Conservation (phyloP, 2,888 invertebrate species). For the Drosophila aldrichi region DNA sequence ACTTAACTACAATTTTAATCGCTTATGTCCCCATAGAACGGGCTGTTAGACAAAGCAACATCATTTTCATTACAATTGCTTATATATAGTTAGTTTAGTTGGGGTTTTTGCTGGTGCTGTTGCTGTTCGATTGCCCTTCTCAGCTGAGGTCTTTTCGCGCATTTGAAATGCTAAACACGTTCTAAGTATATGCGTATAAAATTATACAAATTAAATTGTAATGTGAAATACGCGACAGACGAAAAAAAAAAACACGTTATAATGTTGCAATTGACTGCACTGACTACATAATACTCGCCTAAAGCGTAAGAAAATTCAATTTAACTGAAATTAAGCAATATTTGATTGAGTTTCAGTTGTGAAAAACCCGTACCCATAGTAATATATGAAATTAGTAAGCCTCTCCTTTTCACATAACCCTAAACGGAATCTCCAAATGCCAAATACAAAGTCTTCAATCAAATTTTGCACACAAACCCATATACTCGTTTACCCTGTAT, state of each 20-base stretch:
- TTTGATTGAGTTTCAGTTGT: neutral
- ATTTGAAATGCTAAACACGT: constrained; percentile 67
- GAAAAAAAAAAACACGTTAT: constrained; percentile 6
- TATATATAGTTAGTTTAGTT: constrained; percentile 17
- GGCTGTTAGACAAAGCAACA: constrained; percentile 14
- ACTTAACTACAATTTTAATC: constrained; percentile 52
- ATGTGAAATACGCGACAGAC: constrained; percentile 63
- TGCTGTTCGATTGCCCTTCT: constrained; percentile 60
- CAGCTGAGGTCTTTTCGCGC: constrained; percentile 43
- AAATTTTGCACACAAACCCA: neutral
- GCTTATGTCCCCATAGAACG: constrained; percentile 39
- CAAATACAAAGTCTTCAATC: too few relatives aligned
- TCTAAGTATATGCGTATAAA: constrained; percentile 55
- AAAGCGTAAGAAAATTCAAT: too few relatives aligned
- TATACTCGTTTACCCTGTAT: neutral
- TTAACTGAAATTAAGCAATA: neutral
- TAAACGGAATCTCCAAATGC: too few relatives aligned
- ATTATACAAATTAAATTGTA: constrained; percentile 68
- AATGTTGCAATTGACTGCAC: neutral
- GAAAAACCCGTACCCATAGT: neutral
- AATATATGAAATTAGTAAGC: too few relatives aligned
- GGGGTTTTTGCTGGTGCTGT: constrained; percentile 12
- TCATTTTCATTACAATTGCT: constrained; percentile 38
- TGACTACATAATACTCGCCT: neutral
- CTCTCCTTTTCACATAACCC: too few relatives aligned